A percentile compares a stretch with the other conserved stretches of the same genome.
phyloP scores from a whole-genome alignment of 1,140 invertebrate genomes.

The Pseudobourletiella spinata region DNA sequence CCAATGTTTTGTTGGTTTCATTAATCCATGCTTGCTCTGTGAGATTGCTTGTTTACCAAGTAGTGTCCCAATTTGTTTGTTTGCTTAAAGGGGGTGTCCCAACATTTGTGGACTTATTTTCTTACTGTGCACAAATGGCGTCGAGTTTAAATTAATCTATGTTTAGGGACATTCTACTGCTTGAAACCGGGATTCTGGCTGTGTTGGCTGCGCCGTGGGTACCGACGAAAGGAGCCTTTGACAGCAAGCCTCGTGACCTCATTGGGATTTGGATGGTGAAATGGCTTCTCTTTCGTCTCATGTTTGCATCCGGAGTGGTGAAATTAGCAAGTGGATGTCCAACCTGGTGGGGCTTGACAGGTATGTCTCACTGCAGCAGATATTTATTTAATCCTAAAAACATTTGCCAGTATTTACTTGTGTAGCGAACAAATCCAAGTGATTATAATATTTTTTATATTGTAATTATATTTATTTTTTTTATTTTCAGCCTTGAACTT shows the following conservation, averaged over 20 bases:
- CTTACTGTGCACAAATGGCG: no score
- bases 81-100: no score
- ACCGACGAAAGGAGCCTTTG: constrained; percentile 34
- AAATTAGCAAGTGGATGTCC: constrained; percentile 68
- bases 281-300: constrained; percentile 68
- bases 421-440: no score
- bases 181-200: constrained; percentile 68
- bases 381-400: constrained; percentile 5
- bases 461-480: no score
- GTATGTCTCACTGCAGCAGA: constrained; percentile 43
- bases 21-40: no score
- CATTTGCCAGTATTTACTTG: no score
- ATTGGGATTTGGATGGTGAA: constrained; percentile 62
- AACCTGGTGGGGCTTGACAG: constrained; percentile 70
- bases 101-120: no score
- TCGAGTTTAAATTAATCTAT: no score
- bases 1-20: no score
- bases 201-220: constrained; percentile 58
- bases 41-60: no score
- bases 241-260: constrained; percentile 44
- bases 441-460: no score
- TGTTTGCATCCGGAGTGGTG: constrained; percentile 65
- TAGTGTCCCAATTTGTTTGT: no score
- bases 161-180: constrained; percentile 62
- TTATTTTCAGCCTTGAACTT: constrained; percentile 58